Conservation (phyloP, 2,797 vertebrate genomes). For the Petrocephalus sullivani region DNA sequence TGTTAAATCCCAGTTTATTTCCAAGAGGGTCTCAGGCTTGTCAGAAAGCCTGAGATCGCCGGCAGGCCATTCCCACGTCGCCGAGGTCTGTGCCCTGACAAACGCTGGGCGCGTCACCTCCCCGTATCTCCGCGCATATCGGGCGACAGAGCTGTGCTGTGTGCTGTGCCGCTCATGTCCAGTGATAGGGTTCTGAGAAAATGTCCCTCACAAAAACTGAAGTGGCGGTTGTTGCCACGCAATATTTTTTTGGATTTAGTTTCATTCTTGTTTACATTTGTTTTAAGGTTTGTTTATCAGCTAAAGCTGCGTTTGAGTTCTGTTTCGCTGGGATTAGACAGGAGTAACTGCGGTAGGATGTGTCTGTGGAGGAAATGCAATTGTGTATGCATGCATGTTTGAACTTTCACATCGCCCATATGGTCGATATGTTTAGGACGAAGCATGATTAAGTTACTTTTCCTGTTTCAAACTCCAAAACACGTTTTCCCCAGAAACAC, state of each 20-base stretch:
- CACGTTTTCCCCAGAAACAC: neutral
- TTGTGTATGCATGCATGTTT: neutral
- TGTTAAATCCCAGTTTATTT: constrained; percentile 8
- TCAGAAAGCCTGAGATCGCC: neutral
- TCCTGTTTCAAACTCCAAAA: neutral
- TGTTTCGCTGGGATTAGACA: neutral
- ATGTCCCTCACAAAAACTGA: neutral
- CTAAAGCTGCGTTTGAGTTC: neutral
- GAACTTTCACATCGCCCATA: neutral
- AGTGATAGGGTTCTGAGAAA: neutral
- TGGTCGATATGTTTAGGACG: neutral
- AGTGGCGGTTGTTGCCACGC: neutral
- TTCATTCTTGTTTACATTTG: neutral
- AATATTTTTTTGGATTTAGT: neutral
- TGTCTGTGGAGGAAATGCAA: neutral
- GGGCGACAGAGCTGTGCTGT: neutral
- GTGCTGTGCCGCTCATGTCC: neutral
- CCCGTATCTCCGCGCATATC: neutral
- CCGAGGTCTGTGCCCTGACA: neutral
- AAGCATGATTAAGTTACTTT: neutral
- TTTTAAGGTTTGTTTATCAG: constrained; percentile 1
- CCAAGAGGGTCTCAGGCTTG: constrained; percentile 12
- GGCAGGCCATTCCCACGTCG: neutral
- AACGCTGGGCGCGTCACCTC: neutral
- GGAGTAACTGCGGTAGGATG: neutral